Evolutionary conservation across 2,797 vertebrate genomes (phyloP).

Genomic region (Lophotriccus pileatus): DNA sequence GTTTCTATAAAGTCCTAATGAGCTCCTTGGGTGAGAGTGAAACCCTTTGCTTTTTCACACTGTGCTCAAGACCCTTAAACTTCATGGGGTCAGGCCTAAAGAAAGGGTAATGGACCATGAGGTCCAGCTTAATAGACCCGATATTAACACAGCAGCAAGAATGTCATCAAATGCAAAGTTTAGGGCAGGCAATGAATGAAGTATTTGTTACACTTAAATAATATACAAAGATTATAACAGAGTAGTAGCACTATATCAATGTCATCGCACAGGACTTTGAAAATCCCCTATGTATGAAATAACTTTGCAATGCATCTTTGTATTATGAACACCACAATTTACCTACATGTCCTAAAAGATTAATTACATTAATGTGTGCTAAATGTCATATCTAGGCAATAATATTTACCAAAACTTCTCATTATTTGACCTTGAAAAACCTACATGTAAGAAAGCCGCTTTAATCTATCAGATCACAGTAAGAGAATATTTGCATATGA

Average conservation of each 20-base stretch:
- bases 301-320: constrained; percentile 41
- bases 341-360: constrained; percentile 21
- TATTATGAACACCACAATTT: constrained; percentile 50
- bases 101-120: constrained; percentile 91
- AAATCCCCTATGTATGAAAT: constrained; percentile 72
- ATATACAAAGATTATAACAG: constrained; percentile 79
- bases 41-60: constrained; percentile 87
- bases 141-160: constrained; percentile 85
- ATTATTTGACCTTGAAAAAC: constrained; percentile 23
- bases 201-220: constrained; percentile 83
- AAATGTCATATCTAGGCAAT: constrained; percentile 21
- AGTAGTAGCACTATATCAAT: constrained; percentile 76
- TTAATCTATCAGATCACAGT: neutral
- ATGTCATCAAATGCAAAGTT: constrained; percentile 83
- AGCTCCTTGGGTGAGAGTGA: constrained; percentile 91
- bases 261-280: constrained; percentile 73
- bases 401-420: neutral
- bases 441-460: neutral
- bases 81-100: constrained; percentile 87
- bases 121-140: constrained; percentile 83
- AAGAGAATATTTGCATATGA: constrained; percentile 49
- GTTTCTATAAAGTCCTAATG: constrained; percentile 98
- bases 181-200: constrained; percentile 78
- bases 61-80: constrained; percentile 90
- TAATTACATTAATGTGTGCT: neutral